These are phyloP conservation scores for Furnarius figulus DNA, from an alignment of 2,113 vertebrate species.

Conservation along the genomic window DNA sequence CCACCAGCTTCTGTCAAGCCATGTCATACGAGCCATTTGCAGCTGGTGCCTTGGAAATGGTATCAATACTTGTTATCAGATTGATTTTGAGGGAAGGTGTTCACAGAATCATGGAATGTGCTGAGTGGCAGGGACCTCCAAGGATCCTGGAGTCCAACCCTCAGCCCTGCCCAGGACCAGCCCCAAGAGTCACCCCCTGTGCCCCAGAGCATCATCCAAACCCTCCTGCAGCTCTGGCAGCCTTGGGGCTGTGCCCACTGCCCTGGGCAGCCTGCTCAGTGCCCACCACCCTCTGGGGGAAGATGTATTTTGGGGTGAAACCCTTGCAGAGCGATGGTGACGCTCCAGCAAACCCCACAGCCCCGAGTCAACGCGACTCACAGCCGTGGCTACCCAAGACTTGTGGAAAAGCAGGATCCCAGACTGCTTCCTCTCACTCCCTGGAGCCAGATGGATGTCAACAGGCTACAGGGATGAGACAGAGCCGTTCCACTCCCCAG, in stretches of 20 bases:
- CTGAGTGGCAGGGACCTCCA: background rate
- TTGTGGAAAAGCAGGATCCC: background rate
- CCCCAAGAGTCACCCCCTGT: background rate
- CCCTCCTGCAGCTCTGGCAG: background rate
- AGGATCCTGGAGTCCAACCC: background rate
- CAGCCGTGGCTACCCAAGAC: accelerated
- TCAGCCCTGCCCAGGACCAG: background rate
- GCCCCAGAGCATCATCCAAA: background rate
- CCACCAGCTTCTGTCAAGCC: background rate
- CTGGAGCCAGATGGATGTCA: background rate
- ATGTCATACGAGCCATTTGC: background rate
- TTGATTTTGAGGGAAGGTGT: background rate
- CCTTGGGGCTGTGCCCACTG: background rate
- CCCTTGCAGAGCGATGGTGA: accelerated
- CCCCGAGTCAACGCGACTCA: accelerated
- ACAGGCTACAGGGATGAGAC: background rate
- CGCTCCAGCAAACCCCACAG: background rate
- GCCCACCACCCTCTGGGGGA: background rate
- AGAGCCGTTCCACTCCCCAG: background rate
- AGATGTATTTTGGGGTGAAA: background rate
- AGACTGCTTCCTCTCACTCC: background rate
- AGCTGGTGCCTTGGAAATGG: background rate
- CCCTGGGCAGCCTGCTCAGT: background rate
- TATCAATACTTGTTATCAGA: background rate
- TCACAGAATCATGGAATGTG: background rate